Evolutionary conservation across 1,140 invertebrate species (phyloP).

Genomic region (Probaryconus sp.): DNA sequence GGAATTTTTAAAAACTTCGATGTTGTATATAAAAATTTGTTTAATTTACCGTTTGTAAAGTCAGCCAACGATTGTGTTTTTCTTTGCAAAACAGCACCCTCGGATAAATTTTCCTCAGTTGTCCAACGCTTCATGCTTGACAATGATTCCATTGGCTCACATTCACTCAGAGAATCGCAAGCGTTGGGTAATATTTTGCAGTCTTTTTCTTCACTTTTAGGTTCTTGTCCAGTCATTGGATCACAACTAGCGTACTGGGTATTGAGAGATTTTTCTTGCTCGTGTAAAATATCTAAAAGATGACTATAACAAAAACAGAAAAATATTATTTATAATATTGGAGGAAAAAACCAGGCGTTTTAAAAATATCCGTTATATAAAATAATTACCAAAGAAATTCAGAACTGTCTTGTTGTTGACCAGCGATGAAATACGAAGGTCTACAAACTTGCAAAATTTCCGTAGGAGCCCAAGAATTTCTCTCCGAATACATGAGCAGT

Average conservation of each 20-base stretch:
- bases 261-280: conserved; percentile 81
- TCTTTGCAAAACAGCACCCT: conserved; percentile 67
- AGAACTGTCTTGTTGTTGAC: conserved; percentile 91
- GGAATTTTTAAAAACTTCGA: background rate
- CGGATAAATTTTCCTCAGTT: conserved; percentile 76
- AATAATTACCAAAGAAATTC: conserved; percentile 87
- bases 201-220: conserved; percentile 66
- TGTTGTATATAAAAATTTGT: background rate
- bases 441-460: conserved; percentile 83
- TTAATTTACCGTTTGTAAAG: conserved; percentile 71
- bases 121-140: conserved; percentile 72
- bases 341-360: too few relatives aligned
- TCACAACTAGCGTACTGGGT: conserved; percentile 47
- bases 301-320: conserved; percentile 69
- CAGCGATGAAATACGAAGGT: conserved; percentile 86
- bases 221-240: conserved; percentile 44
- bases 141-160: conserved; percentile 41
- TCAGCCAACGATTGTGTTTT: conserved; percentile 76
- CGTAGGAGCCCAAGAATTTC: conserved; percentile 82
- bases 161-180: conserved; percentile 30
- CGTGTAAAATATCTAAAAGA: conserved; percentile 84
- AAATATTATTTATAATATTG: conserved; percentile 12
- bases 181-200: conserved; percentile 56
- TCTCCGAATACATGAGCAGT: conserved; percentile 83
- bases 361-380: conserved; percentile 7